Conservation (phyloP, 2,113 vertebrate genomes). For the Lepus timidus region DNA sequence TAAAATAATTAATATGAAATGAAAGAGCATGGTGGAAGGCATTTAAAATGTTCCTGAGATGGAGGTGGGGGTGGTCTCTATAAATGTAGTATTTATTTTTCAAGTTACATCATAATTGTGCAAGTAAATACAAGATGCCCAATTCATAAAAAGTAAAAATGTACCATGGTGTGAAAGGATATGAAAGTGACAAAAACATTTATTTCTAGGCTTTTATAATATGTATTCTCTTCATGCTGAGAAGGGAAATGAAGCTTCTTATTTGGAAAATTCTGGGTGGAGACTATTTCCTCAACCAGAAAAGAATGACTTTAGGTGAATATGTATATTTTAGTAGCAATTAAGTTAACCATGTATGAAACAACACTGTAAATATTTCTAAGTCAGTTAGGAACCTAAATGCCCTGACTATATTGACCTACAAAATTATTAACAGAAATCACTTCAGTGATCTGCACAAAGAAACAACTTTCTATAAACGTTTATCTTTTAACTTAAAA, state of each 20-base stretch:
- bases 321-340: not conserved
- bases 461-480: not conserved
- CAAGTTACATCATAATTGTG: conserved; percentile 6
- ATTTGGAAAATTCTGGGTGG: conserved; percentile 56
- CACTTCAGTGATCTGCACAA: not conserved
- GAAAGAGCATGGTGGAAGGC: not conserved
- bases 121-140: not conserved
- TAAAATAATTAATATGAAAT: conserved; percentile 50
- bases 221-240: conserved; percentile 48
- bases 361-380: conserved; percentile 50
- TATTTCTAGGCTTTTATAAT: conserved; percentile 54
- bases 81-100: not conserved
- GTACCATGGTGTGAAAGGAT: not conserved
- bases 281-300: conserved; percentile 11
- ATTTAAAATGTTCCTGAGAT: not conserved
- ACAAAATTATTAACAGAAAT: not conserved
- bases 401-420: not conserved
- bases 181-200: conserved; percentile 4
- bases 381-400: not conserved
- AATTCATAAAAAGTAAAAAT: conserved; percentile 49
- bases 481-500: not conserved
- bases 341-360: conserved; percentile 30
- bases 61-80: fast-evolving
- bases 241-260: conserved; percentile 61
- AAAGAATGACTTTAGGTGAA: conserved; percentile 34